Conservation (phyloP, 2,113 vertebrate species). For the Shinisaurus crocodilurus region DNA sequence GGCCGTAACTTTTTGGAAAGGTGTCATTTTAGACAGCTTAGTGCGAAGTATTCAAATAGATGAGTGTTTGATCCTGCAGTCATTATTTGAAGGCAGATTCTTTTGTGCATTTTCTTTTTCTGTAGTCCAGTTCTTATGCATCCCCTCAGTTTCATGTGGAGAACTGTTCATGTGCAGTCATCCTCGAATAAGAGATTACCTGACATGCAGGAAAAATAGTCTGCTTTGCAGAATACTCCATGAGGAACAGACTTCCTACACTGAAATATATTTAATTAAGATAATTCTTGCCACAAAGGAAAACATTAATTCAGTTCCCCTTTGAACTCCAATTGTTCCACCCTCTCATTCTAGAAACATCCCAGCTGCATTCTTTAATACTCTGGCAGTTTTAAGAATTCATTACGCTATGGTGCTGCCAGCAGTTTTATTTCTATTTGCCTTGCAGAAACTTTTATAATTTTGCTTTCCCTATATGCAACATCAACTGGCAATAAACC, state of each 20-base stretch:
- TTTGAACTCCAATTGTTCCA: not conserved
- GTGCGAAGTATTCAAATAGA: not conserved
- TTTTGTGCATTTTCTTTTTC: not conserved
- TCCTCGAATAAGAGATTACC: not conserved
- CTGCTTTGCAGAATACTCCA: not conserved
- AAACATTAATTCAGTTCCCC: not conserved
- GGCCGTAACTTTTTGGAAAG: not conserved
- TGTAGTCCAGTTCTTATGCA: not conserved
- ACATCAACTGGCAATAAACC: not conserved
- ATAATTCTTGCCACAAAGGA: not conserved
- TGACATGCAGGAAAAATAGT: not conserved
- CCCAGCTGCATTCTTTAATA: not conserved
- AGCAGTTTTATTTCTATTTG: not conserved
- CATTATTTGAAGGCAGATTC: not conserved
- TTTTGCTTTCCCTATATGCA: not conserved
- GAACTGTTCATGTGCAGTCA: not conserved
- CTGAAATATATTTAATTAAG: conserved; percentile 4
- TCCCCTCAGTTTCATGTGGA: not conserved
- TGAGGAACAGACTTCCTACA: not conserved
- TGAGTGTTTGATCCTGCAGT: not conserved
- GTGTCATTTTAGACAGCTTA: not conserved
- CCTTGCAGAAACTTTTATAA: not conserved
- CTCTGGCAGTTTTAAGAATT: conserved; percentile 8
- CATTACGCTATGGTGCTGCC: not conserved
- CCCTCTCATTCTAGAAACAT: conserved; percentile 2